A percentile compares a stretch with the other conserved stretches of the same genome.
These are phyloP conservation scores for Carapus acus DNA, from an alignment of 2,797 vertebrate genomes.

Conservation along the genomic window DNA sequence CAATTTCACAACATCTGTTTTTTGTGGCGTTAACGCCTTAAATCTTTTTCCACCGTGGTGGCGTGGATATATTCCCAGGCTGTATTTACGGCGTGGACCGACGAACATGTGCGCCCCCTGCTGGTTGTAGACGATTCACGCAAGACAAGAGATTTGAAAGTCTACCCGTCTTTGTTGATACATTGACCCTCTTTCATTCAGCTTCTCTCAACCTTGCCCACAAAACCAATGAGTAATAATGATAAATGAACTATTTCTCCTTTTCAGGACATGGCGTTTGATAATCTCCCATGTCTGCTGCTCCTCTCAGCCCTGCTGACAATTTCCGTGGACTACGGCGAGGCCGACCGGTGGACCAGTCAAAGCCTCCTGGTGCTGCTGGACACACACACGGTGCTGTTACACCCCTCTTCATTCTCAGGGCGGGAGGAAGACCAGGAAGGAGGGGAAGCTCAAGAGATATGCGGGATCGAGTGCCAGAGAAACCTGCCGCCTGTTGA, in stretches of 20 bases:
- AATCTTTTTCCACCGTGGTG: neutral
- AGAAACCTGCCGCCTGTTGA: constrained; percentile 63
- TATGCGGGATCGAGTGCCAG: constrained; percentile 87
- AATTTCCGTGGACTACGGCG: constrained; percentile 32
- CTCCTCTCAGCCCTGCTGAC: constrained; percentile 61
- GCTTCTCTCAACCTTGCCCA: neutral
- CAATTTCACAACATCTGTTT: too few species aligned
- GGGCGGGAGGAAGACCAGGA: constrained; percentile 21
- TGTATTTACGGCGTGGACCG: neutral
- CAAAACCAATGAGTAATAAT: neutral
- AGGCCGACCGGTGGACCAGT: constrained; percentile 70
- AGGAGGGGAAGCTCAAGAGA: neutral
- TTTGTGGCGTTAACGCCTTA: too few species aligned
- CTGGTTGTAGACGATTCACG: constrained; percentile 17
- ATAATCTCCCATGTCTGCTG: constrained; percentile 63
- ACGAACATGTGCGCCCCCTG: constrained; percentile 40
- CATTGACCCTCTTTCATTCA: neutral
- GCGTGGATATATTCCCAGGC: neutral
- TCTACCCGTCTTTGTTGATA: neutral
- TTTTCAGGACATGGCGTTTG: constrained; percentile 68
- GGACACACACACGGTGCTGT: constrained; percentile 67
- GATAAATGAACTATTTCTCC: constrained; percentile 29
- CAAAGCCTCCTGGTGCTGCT: constrained; percentile 76
- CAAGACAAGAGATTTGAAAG: neutral
- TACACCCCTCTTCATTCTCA: constrained; percentile 61